phyloP scores from a whole-genome alignment of 2,888 invertebrate species.

The Tenthredo scrophulariae region DNA sequence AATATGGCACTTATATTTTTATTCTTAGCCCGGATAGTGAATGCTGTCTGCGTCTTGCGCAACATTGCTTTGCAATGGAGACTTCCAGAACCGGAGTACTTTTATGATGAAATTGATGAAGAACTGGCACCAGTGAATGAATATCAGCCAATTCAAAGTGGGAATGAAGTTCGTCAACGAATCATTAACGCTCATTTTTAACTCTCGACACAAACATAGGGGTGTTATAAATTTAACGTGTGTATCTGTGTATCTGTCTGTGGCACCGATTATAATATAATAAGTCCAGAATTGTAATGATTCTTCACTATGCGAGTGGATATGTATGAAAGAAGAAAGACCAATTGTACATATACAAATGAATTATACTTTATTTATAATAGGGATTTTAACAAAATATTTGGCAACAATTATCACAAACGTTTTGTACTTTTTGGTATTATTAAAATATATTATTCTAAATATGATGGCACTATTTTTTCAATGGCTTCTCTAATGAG shows the following conservation, averaged over 20 bases:
- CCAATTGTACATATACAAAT: constrained; percentile 22
- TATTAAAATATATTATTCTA: constrained; percentile 9
- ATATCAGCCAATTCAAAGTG: constrained; percentile 28
- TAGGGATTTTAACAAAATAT: neutral
- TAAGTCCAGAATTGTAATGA: constrained; percentile 25
- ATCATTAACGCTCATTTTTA: constrained; percentile 35
- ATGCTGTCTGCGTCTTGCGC: constrained; percentile 52
- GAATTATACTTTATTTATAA: neutral
- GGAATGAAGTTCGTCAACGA: constrained; percentile 34
- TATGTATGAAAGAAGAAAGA: constrained; percentile 19
- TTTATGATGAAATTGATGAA: constrained; percentile 47
- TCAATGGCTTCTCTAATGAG: constrained; percentile 1
- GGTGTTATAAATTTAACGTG: no score
- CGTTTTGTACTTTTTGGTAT: constrained; percentile 1
- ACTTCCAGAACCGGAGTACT: constrained; percentile 25
- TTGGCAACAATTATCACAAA: constrained; percentile 12
- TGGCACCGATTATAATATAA: no score
- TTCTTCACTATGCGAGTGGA: constrained; percentile 13
- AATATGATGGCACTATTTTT: constrained; percentile 1
- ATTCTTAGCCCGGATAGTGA: constrained; percentile 51
- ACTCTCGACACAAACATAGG: no score
- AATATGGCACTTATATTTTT: constrained; percentile 43
- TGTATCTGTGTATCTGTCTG: no score
- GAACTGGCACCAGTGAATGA: constrained; percentile 13
- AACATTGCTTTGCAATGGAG: constrained; percentile 50